Evolutionary conservation across 2,113 vertebrate species (phyloP).

Genomic region (Gallinago undulata): DNA sequence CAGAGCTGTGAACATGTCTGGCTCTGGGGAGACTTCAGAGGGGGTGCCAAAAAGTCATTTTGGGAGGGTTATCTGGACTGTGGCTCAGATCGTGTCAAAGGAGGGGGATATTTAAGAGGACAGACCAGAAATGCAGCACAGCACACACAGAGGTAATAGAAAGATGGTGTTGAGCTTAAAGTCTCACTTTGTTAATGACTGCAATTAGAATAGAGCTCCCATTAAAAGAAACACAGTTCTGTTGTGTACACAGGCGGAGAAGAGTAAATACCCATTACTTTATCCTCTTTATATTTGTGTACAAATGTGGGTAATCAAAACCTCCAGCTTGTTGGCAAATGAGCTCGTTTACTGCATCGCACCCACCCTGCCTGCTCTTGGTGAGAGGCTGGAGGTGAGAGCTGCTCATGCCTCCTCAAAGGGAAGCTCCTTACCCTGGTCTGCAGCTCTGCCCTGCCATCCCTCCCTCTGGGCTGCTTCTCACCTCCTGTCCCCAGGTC

Average conservation of each 20-base stretch:
- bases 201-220: conserved; percentile 35
- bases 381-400: not conserved
- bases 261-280: conserved; percentile 65
- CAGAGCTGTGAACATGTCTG: not conserved
- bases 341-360: not conserved
- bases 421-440: rapidly evolving
- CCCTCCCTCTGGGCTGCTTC: not conserved
- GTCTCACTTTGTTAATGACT: not conserved
- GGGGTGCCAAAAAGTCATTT: not conserved
- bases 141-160: not conserved
- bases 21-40: not conserved
- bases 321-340: not conserved
- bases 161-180: not conserved
- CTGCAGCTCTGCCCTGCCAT: not conserved
- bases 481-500: not conserved
- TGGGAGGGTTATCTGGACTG: rapidly evolving
- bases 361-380: not conserved
- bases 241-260: conserved; percentile 20
- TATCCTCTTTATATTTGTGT: conserved; percentile 19
- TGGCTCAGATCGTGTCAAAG: not conserved
- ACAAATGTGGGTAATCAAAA: not conserved
- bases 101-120: not conserved
- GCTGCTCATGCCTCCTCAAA: not conserved
- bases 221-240: conserved; percentile 21
- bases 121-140: not conserved